phyloP scores from a whole-genome alignment of 1,140 invertebrate genomes.

The Anastrepha ludens region DNA sequence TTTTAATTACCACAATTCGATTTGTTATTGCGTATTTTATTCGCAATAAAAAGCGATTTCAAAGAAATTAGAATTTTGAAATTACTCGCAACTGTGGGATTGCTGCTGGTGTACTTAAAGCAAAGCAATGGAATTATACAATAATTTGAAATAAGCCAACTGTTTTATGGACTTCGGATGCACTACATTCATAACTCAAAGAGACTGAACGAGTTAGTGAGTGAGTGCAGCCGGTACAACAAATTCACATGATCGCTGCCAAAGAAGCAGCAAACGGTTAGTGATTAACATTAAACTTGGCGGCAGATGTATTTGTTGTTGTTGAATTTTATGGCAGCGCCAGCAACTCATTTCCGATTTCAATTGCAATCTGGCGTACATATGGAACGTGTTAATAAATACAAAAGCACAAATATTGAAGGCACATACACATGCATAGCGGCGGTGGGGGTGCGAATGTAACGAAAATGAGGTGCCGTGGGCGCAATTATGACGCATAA shows the following conservation, averaged over 20 bases:
- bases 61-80: constrained; percentile 35
- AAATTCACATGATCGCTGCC: constrained; percentile 17
- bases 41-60: constrained; percentile 34
- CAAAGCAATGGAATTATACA: constrained; percentile 12
- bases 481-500: constrained; percentile 34
- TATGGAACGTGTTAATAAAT: constrained; percentile 54
- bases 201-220: constrained; percentile 11
- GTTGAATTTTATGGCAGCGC: constrained; percentile 18
- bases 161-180: constrained; percentile 48
- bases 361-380: constrained; percentile 47
- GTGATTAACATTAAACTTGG: constrained; percentile 32
- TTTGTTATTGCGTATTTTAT: constrained; percentile 6
- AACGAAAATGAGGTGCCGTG: constrained; percentile 13
- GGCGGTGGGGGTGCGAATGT: background rate
- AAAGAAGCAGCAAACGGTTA: background rate
- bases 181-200: constrained; percentile 16
- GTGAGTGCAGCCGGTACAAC: constrained; percentile 11
- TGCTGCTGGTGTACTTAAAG: background rate
- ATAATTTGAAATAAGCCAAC: constrained; percentile 52
- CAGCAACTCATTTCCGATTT: constrained; percentile 43
- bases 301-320: background rate
- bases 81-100: background rate
- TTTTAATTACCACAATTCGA: background rate
- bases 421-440: background rate
- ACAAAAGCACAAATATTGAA: constrained; percentile 11